These are phyloP conservation scores for Odocoileus hemionus DNA, from an alignment of 2,113 vertebrate species.

Conservation along the genomic window DNA sequence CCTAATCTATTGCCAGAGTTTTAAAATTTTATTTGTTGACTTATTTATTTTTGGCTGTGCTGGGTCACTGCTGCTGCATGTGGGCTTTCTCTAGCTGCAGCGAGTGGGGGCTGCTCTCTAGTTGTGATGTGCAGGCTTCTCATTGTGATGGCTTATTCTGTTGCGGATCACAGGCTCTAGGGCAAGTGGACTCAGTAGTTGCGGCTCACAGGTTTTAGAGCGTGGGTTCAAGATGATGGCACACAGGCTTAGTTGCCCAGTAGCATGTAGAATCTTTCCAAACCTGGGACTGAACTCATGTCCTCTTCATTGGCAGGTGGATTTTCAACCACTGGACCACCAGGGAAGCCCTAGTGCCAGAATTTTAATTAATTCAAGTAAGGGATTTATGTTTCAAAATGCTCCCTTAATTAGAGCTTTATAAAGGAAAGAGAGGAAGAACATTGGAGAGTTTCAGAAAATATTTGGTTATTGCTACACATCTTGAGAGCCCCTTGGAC, in stretches of 20 bases:
- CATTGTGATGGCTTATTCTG: neutral
- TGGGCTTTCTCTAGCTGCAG: neutral
- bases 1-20: neutral
- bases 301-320: neutral
- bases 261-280: neutral
- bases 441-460: neutral
- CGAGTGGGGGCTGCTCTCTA: neutral
- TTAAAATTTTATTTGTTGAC: neutral
- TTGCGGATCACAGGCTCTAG: neutral
- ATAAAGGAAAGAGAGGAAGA: neutral
- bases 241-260: neutral
- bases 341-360: neutral
- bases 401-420: neutral
- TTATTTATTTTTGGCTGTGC: neutral
- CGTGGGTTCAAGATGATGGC: neutral
- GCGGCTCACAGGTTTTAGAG: neutral
- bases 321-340: neutral
- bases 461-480: neutral
- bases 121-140: neutral
- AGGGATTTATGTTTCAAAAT: neutral
- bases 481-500: too few relatives aligned
- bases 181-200: accelerated
- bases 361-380: neutral
- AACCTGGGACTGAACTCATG: neutral
- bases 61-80: neutral